Evolutionary conservation across 2,797 vertebrate genomes (phyloP).

Genomic region (Menidia menidia): DNA sequence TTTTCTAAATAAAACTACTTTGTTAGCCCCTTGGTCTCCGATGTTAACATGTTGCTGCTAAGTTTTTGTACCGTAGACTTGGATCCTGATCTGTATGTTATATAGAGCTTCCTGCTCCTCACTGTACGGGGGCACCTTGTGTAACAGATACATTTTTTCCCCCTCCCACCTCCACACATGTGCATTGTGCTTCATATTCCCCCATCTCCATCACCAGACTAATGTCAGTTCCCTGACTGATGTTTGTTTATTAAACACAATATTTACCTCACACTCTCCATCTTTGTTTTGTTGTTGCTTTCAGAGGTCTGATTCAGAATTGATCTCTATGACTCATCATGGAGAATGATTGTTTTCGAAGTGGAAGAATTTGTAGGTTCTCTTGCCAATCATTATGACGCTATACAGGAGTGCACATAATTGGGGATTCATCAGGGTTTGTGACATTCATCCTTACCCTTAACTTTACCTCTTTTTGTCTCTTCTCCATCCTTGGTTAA

Average conservation of each 20-base stretch:
- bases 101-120: constrained; percentile 90
- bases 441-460: background rate
- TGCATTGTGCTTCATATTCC: constrained; percentile 89
- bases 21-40: constrained; percentile 90
- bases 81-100: constrained; percentile 89
- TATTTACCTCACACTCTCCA: constrained; percentile 90
- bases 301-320: constrained; percentile 7
- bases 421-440: background rate
- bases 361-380: background rate
- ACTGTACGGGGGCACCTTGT: constrained; percentile 90
- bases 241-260: constrained; percentile 98
- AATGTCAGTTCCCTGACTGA: constrained; percentile 96
- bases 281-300: constrained; percentile 47
- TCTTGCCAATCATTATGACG: constrained; percentile 3
- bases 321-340: background rate
- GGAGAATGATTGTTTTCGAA: constrained; percentile 2
- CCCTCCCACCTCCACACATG: constrained; percentile 81
- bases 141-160: constrained; percentile 89
- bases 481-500: background rate
- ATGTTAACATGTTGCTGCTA: constrained; percentile 99
- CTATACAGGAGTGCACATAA: background rate
- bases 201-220: constrained; percentile 86
- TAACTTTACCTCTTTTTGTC: background rate
- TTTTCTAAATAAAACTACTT: constrained; percentile 94
- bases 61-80: constrained; percentile 87